Base-by-base conservation (phyloP, 1,140 invertebrate species). In the Sminthurides bifidus region DNA sequence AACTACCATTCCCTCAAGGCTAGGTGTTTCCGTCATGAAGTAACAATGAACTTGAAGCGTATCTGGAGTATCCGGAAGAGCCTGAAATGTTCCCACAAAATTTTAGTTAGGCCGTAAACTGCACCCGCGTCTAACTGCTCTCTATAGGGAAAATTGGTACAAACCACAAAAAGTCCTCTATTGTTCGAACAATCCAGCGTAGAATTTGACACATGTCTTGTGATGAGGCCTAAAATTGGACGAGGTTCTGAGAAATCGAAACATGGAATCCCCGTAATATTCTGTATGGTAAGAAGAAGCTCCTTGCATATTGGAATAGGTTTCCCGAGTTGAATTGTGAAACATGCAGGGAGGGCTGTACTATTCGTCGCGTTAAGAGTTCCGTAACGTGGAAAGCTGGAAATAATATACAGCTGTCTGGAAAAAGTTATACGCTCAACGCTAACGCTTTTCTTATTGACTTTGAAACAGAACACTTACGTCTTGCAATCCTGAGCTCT, bases 331-430 rank as follows among this genome's bases (percentile, higher is more conserved):
- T 84, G 84, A 19, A 97, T 73, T 1, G 90, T 84, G 74, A 94
- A 96, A 67, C 83, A 87, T 0, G 91, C 92, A 1, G 91, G 89
- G 64, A 97, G 72, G 66, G 84, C 80, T 33, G 83, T 82, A 61
- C 87, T 92, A 73, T 96, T 97, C 54, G 81, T 77, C 43, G 81
- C 78, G 40, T 78, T 87, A 26, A 93, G 71, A 14, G 79, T 75
- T 6, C 84, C 80, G 71, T 90, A 94, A 0, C 81, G 79, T 2
- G 91, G 90, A 37, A 77, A 62, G 59, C 78, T 80, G 69, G 8
- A 69, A 65, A 57, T 4, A 56, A 48, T 64, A 58, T 8, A 53
- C 21, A 52, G 54, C 46, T 45, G 35, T 31, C 44, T 12, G 31
- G 46, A 49, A 29, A 24, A 54, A 24, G 54, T 29, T 23, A 4